phyloP scores from a whole-genome alignment of 2,113 vertebrate species.

The Gadus chalcogrammus region DNA sequence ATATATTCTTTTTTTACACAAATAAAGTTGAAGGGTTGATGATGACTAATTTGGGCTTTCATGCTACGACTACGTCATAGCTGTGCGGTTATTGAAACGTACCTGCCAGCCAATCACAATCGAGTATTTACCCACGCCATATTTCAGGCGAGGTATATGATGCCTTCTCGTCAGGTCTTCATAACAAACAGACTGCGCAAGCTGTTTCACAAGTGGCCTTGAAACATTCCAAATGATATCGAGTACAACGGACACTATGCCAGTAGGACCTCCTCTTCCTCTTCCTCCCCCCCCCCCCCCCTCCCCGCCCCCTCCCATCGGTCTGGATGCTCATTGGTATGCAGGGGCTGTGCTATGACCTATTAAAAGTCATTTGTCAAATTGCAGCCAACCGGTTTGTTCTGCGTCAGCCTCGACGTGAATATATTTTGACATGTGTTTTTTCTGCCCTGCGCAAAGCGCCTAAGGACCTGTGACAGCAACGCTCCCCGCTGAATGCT shows the following conservation, averaged over 20 bases:
- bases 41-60: too few relatives aligned
- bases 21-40: too few relatives aligned
- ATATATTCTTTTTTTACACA: too few relatives aligned
- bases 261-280: slow-evolving; percentile 29
- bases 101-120: too few relatives aligned
- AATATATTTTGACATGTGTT: slow-evolving; percentile 78
- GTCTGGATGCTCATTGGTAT: slow-evolving; percentile 59
- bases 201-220: too few relatives aligned
- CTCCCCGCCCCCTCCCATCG: slow-evolving; percentile 8
- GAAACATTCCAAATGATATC: too few relatives aligned
- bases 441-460: slow-evolving; percentile 63
- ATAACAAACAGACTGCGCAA: too few relatives aligned
- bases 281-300: slow-evolving; percentile 21
- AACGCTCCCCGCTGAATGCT: slow-evolving; percentile 66
- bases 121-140: too few relatives aligned
- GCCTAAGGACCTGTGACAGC: slow-evolving; percentile 72
- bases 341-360: slow-evolving; percentile 57
- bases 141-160: too few relatives aligned
- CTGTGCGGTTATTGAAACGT: too few relatives aligned
- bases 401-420: slow-evolving; percentile 63
- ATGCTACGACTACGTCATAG: too few relatives aligned
- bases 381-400: slow-evolving; percentile 67
- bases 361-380: slow-evolving; percentile 78
- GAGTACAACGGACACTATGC: slow-evolving; percentile 9
- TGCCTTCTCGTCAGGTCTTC: too few relatives aligned